Base-by-base conservation (phyloP, 2,888 invertebrate species). In the Zelleria hepariella region DNA sequence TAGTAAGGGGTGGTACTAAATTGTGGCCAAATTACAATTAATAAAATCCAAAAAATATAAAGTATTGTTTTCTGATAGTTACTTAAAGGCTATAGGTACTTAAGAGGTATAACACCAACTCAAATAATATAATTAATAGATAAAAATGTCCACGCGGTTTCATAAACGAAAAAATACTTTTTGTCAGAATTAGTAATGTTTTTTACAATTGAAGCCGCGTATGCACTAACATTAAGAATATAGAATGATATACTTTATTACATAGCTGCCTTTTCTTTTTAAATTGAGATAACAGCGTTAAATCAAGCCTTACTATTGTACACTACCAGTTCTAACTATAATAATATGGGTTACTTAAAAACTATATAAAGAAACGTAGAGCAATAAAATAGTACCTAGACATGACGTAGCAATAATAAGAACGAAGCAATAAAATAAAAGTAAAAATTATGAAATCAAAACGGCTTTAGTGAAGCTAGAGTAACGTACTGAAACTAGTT, bases 21-120 rank as follows among this genome's bases (percentile, higher is more conserved):
- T 82, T 80, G 89, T 88, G 89, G 89, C 89, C 89, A 89, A 89
- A 89, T 86, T 89, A 89, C 80, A 80, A 71, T 77, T 86, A 86
- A 86, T 78, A 75, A 81, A 83, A 86, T 85, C 80, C 81, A 85
- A 86, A 86, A 87, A 86, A 84, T 86, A 61, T 60, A 57, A 86
- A 42, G 85, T 86, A 82, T 86, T 81, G 75, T 75, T 78, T 82
- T 82, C 82, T 78, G 78, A 79, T 86, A 84, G 32, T 15, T 55
- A 32, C 20, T 32, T n/a, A 20, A 55, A 10, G 32, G 26, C 27
- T 18, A 27, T 32, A 15, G 7, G 7, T 55, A 55, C 3, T n/a
- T 55, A 55, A 55, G 55, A 20, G 18, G 27, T 18, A 20, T 20
- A 55, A 55, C 32, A 55, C 27, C 27, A 32, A 51, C 7, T 21